A percentile compares a stretch with the other conserved stretches of the same genome.
These are phyloP conservation scores for Paramormyrops kingsleyae DNA, from an alignment of 2,113 vertebrate genomes.

Conservation along the genomic window DNA sequence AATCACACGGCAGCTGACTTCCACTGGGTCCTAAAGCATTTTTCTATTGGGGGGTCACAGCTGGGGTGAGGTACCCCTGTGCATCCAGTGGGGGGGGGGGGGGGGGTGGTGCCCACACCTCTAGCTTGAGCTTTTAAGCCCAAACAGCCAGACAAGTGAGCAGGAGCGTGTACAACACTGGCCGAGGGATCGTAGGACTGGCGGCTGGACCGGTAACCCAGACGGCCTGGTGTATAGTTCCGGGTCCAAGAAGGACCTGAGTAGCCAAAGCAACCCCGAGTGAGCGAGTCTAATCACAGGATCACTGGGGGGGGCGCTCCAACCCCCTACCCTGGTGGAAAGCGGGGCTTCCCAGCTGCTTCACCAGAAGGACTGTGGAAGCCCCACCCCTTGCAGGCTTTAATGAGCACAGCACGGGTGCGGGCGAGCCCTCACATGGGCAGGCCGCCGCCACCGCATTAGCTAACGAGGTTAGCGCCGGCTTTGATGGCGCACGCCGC, in stretches of 20 bases:
- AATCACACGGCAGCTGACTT: no score
- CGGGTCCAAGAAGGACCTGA: background rate
- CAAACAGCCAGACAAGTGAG: background rate
- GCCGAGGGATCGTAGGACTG: no score
- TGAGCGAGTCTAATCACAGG: background rate
- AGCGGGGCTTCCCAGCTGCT: background rate
- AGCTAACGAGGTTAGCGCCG: slow-evolving; percentile 84
- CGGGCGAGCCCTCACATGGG: slow-evolving; percentile 51
- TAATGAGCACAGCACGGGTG: slow-evolving; percentile 73
- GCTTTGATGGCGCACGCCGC: slow-evolving; percentile 88
- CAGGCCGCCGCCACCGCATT: slow-evolving; percentile 69
- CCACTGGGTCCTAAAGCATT: background rate
- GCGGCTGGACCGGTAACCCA: background rate
- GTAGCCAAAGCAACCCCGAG: background rate
- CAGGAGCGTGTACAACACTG: background rate
- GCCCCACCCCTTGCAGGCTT: slow-evolving; percentile 27
- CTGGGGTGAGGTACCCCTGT: background rate
- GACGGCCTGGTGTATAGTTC: background rate
- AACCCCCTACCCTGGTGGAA: background rate
- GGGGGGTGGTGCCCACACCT: background rate
- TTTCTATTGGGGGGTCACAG: background rate
- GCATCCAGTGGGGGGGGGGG: background rate
- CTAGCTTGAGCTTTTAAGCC: background rate
- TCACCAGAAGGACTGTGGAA: background rate
- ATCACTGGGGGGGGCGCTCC: background rate